Conservation (phyloP, 2,113 vertebrate genomes). For the Hippocampus guttulatus region DNA sequence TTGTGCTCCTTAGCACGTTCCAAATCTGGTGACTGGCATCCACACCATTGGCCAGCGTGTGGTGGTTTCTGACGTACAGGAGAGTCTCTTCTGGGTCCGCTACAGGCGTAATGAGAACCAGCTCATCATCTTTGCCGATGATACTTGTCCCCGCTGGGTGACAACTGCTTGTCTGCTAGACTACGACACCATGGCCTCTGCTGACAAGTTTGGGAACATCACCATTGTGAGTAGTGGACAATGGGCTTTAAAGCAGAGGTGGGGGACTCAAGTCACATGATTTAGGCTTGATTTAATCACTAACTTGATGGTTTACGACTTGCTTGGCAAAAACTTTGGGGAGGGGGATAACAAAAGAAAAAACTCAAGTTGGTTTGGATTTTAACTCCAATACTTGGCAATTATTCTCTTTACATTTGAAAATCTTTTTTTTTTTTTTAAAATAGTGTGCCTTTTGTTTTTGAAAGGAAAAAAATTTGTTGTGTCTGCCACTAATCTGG, state of each 20-base stretch:
- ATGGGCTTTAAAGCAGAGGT: neutral
- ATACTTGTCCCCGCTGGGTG: constrained; percentile 96
- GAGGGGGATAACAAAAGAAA: no score
- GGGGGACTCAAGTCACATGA: no score
- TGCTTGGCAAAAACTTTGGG: no score
- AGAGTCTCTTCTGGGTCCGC: constrained; percentile 97
- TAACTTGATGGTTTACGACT: no score
- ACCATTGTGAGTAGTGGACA: constrained; percentile 75
- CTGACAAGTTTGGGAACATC: constrained; percentile 98
- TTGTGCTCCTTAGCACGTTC: constrained; percentile 79
- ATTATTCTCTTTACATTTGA: no score
- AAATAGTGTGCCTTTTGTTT: no score
- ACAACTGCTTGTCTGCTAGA: constrained; percentile 92
- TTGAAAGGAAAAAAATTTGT: no score
- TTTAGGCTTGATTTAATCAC: no score
- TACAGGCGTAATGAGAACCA: constrained; percentile 97
- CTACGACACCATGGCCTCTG: constrained; percentile 93
- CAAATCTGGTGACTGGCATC: constrained; percentile 93
- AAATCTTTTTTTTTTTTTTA: no score
- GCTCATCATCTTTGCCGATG: constrained; percentile 97
- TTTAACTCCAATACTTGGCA: no score
- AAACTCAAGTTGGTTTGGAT: no score
- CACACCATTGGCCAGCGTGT: constrained; percentile 93
- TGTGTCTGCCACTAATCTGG: no score
- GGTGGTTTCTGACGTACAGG: constrained; percentile 91